Percentiles rank a stretch among this genome's conserved stretches.
Conservation (phyloP, 1,140 invertebrate species). For the Papilio helenus region DNA sequence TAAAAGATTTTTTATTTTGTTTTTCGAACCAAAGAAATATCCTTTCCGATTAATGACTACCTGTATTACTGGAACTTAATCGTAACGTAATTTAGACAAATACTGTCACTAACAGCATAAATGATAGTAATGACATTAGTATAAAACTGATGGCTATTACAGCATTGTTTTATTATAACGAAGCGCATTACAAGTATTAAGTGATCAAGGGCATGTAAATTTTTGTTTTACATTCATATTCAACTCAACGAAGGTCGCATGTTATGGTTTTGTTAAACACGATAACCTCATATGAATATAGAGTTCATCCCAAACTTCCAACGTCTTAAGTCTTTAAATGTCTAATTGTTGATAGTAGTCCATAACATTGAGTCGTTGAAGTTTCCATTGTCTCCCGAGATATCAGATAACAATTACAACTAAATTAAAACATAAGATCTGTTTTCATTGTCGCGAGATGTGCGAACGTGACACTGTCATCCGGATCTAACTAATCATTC, state of each 20-base stretch:
- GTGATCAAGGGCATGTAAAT: neutral
- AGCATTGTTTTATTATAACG: neutral
- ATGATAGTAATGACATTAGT: too few species aligned
- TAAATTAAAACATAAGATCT: neutral
- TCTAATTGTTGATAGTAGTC: neutral
- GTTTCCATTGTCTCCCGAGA: neutral
- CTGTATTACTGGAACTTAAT: too few species aligned
- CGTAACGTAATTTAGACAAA: too few species aligned
- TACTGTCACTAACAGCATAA: too few species aligned
- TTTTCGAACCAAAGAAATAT: too few species aligned
- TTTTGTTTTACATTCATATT: neutral
- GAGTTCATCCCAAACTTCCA: neutral
- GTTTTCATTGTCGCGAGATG: slow-evolving; percentile 22
- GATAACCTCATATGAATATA: neutral
- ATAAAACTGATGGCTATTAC: neutral
- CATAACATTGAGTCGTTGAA: slow-evolving; percentile 7
- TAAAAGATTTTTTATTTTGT: too few species aligned
- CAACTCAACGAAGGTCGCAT: neutral
- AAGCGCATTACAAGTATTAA: neutral
- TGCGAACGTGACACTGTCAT: slow-evolving; percentile 11
- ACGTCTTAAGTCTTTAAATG: neutral
- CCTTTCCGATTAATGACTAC: too few species aligned
- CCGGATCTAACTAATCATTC: neutral
- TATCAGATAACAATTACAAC: neutral
- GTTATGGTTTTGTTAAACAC: neutral